These are phyloP conservation scores for Mesorhabditis sp. DNA, from an alignment of 2,888 invertebrate species.

Conservation along the genomic window DNA sequence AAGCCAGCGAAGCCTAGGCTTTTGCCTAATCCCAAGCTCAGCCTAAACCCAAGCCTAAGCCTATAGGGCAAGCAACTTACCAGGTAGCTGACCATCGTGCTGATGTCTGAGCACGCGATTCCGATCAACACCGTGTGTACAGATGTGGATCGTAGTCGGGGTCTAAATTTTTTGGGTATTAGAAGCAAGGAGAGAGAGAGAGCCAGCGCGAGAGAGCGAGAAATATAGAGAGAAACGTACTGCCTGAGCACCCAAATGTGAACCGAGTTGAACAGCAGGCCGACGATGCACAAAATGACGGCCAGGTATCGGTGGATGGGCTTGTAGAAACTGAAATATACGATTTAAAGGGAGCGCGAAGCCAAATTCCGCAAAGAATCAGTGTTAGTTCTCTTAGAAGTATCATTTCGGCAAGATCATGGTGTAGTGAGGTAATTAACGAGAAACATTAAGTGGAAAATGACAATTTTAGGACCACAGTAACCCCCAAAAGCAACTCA, in stretches of 20 bases:
- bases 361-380: no score
- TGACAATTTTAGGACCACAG: no score
- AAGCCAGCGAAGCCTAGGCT: background rate
- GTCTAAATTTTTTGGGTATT: constrained; percentile 16
- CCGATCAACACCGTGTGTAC: constrained; percentile 44
- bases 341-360: background rate
- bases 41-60: background rate
- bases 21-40: background rate
- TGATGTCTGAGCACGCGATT: constrained; percentile 45
- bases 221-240: background rate
- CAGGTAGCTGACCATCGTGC: constrained; percentile 47
- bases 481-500: background rate
- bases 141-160: constrained; percentile 38
- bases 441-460: no score
- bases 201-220: no score
- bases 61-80: constrained; percentile 18
- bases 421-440: no score
- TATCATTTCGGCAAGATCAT: no score
- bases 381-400: no score
- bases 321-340: constrained; percentile 35
- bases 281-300: constrained; percentile 38
- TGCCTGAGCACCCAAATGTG: constrained; percentile 41
- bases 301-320: constrained; percentile 37
- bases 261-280: constrained; percentile 37
- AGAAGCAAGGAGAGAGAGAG: background rate